Percentiles rank a stretch among this genome's conserved stretches.
phyloP scores from a whole-genome alignment of 2,797 vertebrate genomes.

The Peromyscus nudipes region DNA sequence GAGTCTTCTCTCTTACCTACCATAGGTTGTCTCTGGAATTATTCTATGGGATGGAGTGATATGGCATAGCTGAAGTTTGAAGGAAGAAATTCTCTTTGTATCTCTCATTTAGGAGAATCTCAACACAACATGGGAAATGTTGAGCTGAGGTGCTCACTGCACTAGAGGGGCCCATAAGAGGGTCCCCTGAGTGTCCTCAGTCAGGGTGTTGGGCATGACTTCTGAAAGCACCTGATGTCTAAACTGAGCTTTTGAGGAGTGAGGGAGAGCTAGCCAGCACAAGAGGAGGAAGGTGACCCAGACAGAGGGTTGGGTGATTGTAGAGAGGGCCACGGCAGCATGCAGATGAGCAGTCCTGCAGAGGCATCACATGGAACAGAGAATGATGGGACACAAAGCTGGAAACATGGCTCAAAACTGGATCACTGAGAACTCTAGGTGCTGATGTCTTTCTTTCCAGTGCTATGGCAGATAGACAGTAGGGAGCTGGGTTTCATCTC shows the following conservation, averaged over 20 bases:
- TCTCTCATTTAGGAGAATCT: background rate
- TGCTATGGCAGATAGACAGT: background rate
- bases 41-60: background rate
- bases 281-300: background rate
- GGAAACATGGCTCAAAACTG: background rate
- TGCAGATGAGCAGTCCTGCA: background rate
- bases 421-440: background rate
- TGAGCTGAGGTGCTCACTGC: background rate
- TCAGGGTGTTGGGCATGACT: background rate
- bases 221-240: background rate
- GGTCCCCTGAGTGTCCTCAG: background rate
- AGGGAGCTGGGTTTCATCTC: background rate
- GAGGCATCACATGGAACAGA: background rate
- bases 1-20: background rate
- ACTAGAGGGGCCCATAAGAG: background rate
- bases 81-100: background rate
- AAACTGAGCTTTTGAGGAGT: constrained; percentile 2
- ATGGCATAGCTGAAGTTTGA: background rate
- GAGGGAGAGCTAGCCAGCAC: constrained; percentile 2
- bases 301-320: background rate
- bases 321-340: background rate
- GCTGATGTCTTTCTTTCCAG: background rate
- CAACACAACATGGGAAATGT: background rate
- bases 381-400: background rate
- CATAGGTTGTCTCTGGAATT: background rate